A percentile compares a stretch with the other conserved stretches of the same genome.
Conservation (phyloP, 2,113 vertebrate species). For the Progne subis region DNA sequence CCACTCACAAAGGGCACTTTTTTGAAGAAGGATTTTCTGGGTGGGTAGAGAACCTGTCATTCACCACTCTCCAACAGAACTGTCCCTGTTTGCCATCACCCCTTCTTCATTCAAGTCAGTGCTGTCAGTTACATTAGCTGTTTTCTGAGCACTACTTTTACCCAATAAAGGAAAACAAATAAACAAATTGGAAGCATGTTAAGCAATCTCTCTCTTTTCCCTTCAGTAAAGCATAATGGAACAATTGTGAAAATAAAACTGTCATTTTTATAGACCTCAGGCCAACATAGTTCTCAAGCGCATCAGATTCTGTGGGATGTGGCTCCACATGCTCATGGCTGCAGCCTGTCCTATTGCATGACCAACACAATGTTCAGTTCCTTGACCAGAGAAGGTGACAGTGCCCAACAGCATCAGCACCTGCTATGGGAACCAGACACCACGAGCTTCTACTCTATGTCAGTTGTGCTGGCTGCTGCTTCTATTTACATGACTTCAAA, state of each 20-base stretch:
- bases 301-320: neutral
- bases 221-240: slow-evolving; percentile 7
- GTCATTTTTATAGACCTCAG: slow-evolving; percentile 8
- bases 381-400: neutral
- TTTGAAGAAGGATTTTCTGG: neutral
- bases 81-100: neutral
- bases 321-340: neutral
- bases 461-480: neutral
- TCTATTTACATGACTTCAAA: neutral
- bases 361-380: neutral
- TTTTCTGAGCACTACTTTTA: slow-evolving; percentile 30
- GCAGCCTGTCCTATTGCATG: neutral
- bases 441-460: neutral
- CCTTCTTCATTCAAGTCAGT: neutral
- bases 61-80: neutral
- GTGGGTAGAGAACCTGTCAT: neutral
- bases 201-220: neutral
- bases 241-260: slow-evolving; percentile 24
- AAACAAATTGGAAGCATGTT: slow-evolving; percentile 31
- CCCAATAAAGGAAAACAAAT: slow-evolving; percentile 41
- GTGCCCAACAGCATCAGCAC: neutral
- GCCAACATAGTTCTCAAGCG: neutral
- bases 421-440: neutral
- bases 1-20: neutral
- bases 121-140: slow-evolving; percentile 6